Evolutionary conservation across 2,797 vertebrate species (phyloP), one percentile per base, ranked within the genome.

Genomic region (Morelia viridis): DNA sequence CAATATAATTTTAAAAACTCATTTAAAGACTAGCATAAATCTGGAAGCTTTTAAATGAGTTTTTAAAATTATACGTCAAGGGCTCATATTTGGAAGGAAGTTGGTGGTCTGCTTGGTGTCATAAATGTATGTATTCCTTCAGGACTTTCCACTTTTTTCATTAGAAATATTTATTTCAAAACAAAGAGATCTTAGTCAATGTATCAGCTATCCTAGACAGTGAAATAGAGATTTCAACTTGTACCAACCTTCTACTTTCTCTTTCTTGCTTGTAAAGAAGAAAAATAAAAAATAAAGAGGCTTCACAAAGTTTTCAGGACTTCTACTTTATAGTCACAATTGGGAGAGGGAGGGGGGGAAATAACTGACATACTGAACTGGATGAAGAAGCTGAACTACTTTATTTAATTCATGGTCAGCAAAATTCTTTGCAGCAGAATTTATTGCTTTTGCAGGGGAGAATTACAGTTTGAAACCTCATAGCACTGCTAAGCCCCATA

Each of bases 161-260:
- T 8, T 9, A 53, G 88, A 41, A 41, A 41, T 41, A 41, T 41
- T 41, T 41, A 41, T 26, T 68, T 31, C 71, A 15, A 91, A 83
- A 53, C 91, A 90, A 94, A 85, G 62, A 62, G 13, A 91, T 46
- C 89, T 56, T 58, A 46, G 85, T 93, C 85, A 53, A 53, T 56
- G 83, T 57, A 91, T 87, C 65, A 85, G 46, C 53, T 85, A 87
- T 61, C 92, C 93, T 71, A 56, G 46, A 26, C 50, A 62, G 56
- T 56, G 90, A 89, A 61, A 57, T 61, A 88, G 12, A 93, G 89
- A 94, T 71, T 60, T 86, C 22, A 0, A 5, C 53, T 92, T 93
- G 56, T 91, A 88, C 0, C 0, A 61, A 35, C 58, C 84, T 92
- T 53, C 61, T 57, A 87, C 90, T 19, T 93, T 85, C 89, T 58